phyloP scores from a whole-genome alignment of 2,797 vertebrate genomes.

The Myiotriccus ornatus region DNA sequence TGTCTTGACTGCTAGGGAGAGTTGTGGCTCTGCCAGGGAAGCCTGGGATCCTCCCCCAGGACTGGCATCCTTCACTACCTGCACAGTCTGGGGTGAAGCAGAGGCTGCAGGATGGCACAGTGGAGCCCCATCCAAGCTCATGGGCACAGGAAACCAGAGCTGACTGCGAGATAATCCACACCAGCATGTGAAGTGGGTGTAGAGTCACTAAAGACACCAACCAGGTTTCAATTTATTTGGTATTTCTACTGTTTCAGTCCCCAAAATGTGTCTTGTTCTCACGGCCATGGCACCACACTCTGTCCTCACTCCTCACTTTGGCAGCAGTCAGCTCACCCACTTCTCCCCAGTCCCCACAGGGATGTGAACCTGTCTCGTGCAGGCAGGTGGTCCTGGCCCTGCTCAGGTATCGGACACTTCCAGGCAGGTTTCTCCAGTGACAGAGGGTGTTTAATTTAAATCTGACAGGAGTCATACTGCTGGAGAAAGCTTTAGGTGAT shows the following conservation, averaged over 20 bases:
- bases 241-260: background rate
- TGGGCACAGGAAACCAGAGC: background rate
- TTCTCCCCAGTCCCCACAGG: rapidly evolving
- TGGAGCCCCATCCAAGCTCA: background rate
- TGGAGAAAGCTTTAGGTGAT: background rate
- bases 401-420: rapidly evolving
- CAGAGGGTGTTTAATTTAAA: background rate
- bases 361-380: background rate
- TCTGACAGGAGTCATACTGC: background rate
- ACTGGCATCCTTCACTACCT: background rate
- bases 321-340: background rate
- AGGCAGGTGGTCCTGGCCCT: background rate
- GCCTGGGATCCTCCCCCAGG: background rate
- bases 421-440: background rate
- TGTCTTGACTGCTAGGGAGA: background rate
- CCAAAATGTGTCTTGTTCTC: background rate
- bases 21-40: background rate
- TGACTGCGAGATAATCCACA: background rate
- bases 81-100: background rate
- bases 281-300: rapidly evolving
- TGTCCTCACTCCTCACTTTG: background rate
- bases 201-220: background rate
- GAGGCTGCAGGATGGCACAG: background rate
- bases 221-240: background rate
- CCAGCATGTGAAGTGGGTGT: rapidly evolving